These are phyloP conservation scores for Pyrgilauda ruficollis DNA, from an alignment of 2,113 vertebrate genomes.

Conservation along the genomic window DNA sequence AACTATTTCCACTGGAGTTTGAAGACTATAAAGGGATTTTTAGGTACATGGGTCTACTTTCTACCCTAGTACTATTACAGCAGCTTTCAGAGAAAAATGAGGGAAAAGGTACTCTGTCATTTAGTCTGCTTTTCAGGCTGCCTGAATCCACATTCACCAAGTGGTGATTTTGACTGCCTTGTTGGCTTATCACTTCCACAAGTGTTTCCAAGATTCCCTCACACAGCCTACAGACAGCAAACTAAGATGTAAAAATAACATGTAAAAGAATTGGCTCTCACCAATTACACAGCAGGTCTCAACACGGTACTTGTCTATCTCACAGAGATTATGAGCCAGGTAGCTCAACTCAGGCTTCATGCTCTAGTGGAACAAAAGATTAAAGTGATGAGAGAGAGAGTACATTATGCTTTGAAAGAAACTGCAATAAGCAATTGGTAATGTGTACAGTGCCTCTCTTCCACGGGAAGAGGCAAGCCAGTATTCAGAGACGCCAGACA, in stretches of 20 bases:
- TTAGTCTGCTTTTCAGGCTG: background rate
- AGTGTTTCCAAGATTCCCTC: background rate
- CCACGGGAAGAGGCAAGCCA: background rate
- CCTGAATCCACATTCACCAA: background rate
- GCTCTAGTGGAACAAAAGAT: conserved; percentile 76
- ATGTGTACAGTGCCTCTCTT: background rate
- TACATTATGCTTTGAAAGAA: background rate
- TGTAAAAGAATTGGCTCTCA: conserved; percentile 56
- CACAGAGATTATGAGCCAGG: conserved; percentile 95
- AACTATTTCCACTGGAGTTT: background rate
- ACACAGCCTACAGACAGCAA: background rate
- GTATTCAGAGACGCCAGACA: background rate
- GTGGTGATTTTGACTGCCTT: background rate
- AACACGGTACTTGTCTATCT: conserved; percentile 98
- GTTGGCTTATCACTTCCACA: background rate
- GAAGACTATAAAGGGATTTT: background rate
- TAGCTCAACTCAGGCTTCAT: conserved; percentile 98
- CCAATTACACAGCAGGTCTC: conserved; percentile 99
- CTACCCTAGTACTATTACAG: background rate
- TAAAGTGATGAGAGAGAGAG: background rate
- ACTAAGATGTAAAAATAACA: background rate
- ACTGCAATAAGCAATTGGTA: background rate
- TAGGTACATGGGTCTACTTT: background rate
- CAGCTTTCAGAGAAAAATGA: background rate
- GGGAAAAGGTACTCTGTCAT: background rate